Base-by-base conservation (phyloP, 2,797 vertebrate genomes). In the Scyliorhinus canicula region DNA sequence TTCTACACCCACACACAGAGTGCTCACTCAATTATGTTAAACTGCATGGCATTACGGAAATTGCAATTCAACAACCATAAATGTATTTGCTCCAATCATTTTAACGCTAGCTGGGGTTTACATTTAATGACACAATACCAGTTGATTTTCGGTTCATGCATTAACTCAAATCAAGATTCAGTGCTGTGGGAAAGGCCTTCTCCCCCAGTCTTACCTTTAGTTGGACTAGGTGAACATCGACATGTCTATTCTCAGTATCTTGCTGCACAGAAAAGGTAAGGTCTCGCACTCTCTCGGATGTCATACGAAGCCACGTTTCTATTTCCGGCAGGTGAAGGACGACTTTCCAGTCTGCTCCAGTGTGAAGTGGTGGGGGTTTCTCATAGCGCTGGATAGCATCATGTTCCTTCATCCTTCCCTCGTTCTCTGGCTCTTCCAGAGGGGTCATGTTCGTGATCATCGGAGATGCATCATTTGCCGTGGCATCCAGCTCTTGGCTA, bases 281-380 rank as follows among this genome's bases (percentile, higher is more conserved):
- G 95, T 98, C 98, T 0, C 98, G 97, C 93, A 99, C 99, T 86
- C 99, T 96, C 86, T 98, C 98, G 0, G 98, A 98, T 0, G 98
- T 98, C 96, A 97, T 96, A 91, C 98, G 97, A 95, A 99, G 98
- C 99, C 99, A 99, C 19, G 98, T 99, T 97, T 99, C 98, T n/a
- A 99, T 99, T 96, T 99, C 99, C 0, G 99, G 99, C 91, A 99
- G 96, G 96, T 99, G 99, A 40, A 99, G 98, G 95, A 99, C 98
- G 57, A 99, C 99, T 97, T 99, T 99, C 99, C 99, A 99, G 96
- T 99, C 99, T 0, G 99, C 99, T 11, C 98, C 98, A 0, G 98
- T 98, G 96, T 99, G 98, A 0, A 99, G 97, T 0, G 99, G 98
- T 4, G 99, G 99, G 0, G 98, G 98, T 93, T 98, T 99, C 95